Base-by-base conservation (phyloP, 2,888 invertebrate genomes). In the Branchinecta sandiegonensis region DNA sequence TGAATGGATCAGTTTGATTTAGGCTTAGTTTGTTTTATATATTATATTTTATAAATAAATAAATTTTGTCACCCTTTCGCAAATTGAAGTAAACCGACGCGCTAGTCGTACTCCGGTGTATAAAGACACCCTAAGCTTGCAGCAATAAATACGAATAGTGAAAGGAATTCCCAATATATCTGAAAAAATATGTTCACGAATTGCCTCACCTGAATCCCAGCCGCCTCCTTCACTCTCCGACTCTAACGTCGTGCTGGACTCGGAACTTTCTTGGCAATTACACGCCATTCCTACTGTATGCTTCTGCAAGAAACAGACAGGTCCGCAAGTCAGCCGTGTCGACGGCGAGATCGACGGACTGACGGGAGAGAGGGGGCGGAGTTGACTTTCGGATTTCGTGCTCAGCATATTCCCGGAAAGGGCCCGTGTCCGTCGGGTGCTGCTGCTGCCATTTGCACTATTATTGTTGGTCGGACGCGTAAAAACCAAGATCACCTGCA, bases 201-300 rank as follows among this genome's bases (percentile, higher is more conserved):
- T 37, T 37, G 37, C 8, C 56, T 14, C 9, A 56, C 56, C 56
- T 9, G 56, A 56, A 10, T 56, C 56, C 56, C 56, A 56, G 56
- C 56, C 56, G 8, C 56, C 56, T 56, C 56, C 56, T 56, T 56
- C 56, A 17, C 56, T 56, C 17, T 56, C 56, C n/a, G 56, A 56
- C 10, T 56, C 56, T 8, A 56, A n/a, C 9, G 56, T 56, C 14
- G 56, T 14, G 10, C 56, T 56, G n/a, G 56, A 56, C 14, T 56
- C 56, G 9, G 56, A 56, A 8, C n/a, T 8, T 56, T 56, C 56
- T 9, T 56, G 56, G 56, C 56, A 56, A 17, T 9, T 56, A 10
- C 56, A 56, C n/a, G 56, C 56, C 17, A 8, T 17, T 14, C 17
- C 56, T 56, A 17, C n/a, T 37, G 37, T 37, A 37, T 37, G 37